Evolutionary conservation across 2,797 vertebrate genomes (phyloP).

Genomic region (Danio albolineatus): DNA sequence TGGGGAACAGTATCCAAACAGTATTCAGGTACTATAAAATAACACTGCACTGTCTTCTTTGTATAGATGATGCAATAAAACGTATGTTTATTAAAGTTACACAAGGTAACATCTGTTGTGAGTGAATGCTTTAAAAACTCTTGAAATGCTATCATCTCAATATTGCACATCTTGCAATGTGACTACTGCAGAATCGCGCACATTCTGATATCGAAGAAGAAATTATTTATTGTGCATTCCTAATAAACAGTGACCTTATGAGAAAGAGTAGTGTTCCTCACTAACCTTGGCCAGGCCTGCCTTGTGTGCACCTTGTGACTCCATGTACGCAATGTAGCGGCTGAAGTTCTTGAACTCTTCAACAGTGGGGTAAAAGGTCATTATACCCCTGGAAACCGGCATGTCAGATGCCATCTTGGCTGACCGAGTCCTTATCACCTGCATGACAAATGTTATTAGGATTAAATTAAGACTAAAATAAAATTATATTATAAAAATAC

Average conservation of each 20-base stretch:
- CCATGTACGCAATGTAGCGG: conserved; percentile 92
- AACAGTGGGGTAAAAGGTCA: conserved; percentile 91
- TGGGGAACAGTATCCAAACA: too few species aligned
- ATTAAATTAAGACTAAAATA: not conserved
- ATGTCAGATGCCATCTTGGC: conserved; percentile 85
- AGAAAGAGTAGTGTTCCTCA: not conserved
- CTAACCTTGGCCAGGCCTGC: conserved; percentile 93
- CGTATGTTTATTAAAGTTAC: too few species aligned
- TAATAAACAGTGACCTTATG: not conserved
- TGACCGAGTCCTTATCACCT: conserved; percentile 16
- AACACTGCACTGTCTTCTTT: too few species aligned
- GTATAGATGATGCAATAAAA: too few species aligned
- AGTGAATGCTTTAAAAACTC: too few species aligned
- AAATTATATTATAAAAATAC: not conserved
- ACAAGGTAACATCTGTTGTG: too few species aligned
- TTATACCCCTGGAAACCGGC: conserved; percentile 85
- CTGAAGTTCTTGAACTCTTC: conserved; percentile 93
- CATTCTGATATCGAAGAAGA: too few species aligned
- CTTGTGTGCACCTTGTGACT: conserved; percentile 93
- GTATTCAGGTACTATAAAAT: too few species aligned
- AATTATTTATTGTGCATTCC: too few species aligned
- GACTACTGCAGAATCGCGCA: too few species aligned
- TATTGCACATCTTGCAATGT: too few species aligned
- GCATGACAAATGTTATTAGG: conserved; percentile 3
- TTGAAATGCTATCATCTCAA: too few species aligned